Conservation (phyloP, 2,797 vertebrate species). For the Pseudomugil tenellus region DNA sequence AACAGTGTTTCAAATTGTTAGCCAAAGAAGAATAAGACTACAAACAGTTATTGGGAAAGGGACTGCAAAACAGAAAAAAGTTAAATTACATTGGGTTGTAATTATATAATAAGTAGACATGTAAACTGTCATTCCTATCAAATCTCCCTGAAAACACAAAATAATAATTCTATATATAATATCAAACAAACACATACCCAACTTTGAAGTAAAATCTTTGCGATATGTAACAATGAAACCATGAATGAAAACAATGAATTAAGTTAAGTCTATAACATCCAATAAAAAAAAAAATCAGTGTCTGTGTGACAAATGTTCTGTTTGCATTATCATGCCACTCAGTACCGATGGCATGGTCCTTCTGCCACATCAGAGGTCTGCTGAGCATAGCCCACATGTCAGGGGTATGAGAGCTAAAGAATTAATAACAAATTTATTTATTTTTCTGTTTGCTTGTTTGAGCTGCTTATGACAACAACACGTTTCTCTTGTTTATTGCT, state of each 20-base stretch:
- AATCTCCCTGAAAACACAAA: not conserved
- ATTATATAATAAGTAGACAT: not conserved
- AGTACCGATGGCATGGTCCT: constrained; percentile 43
- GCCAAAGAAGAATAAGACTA: not conserved
- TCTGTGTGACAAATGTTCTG: constrained; percentile 61
- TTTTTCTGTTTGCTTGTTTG: constrained; percentile 50
- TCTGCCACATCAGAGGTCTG: constrained; percentile 48
- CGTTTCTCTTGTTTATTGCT: constrained; percentile 26
- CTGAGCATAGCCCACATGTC: constrained; percentile 37
- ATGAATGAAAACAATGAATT: constrained; percentile 39
- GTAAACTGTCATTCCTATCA: not conserved
- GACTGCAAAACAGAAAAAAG: not conserved
- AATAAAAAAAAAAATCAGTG: constrained; percentile 61
- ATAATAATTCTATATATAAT: not conserved
- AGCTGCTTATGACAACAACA: constrained; percentile 59
- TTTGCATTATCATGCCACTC: constrained; percentile 49
- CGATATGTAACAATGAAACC: not conserved
- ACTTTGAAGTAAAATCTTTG: not conserved
- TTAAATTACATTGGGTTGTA: too few relatives aligned
- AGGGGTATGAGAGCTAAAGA: not conserved
- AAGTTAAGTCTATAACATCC: constrained; percentile 35
- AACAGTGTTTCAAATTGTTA: not conserved
- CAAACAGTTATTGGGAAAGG: too few relatives aligned
- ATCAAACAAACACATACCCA: not conserved
- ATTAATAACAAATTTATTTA: constrained; percentile 40